phyloP scores from a whole-genome alignment of 2,888 invertebrate genomes.

The Smittia sp. region DNA sequence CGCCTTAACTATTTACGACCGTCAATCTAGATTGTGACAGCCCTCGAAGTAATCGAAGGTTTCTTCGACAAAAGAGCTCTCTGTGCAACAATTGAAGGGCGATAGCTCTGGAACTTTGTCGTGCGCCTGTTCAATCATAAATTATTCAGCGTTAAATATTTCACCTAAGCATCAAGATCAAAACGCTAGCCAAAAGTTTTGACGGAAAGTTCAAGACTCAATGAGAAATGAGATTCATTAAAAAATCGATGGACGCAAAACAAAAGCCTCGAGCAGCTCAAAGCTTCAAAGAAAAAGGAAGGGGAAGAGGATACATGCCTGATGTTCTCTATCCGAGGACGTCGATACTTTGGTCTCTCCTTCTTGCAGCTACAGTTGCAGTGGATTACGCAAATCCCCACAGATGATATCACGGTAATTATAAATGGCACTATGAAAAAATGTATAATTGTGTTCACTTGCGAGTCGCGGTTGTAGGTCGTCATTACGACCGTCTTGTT shows the following conservation, averaged over 20 bases:
- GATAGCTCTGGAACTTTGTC: background rate
- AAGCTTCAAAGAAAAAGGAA: background rate
- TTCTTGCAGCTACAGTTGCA: conserved; percentile 76
- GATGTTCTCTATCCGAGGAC: conserved; percentile 59
- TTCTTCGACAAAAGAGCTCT: conserved; percentile 6
- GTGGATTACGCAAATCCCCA: conserved; percentile 81
- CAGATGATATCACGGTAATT: conserved; percentile 78
- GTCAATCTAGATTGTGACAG: conserved; percentile 21
- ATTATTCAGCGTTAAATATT: background rate
- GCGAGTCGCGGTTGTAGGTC: conserved; percentile 77
- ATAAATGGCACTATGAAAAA: conserved; percentile 82
- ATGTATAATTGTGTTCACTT: conserved; percentile 77
- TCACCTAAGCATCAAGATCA: too few species aligned
- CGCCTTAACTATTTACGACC: too few species aligned
- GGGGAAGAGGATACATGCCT: conserved; percentile 52
- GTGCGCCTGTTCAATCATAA: background rate
- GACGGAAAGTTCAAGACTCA: conserved; percentile 1
- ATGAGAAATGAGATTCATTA: background rate
- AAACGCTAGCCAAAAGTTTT: background rate
- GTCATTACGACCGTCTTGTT: conserved; percentile 81
- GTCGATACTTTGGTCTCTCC: conserved; percentile 64
- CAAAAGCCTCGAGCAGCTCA: background rate
- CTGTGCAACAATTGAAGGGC: conserved; percentile 24
- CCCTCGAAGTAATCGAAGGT: conserved; percentile 4
- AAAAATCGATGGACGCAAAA: background rate